These are phyloP conservation scores for Sebastes taczanowskii DNA, from an alignment of 2,797 vertebrate species.

Conservation along the genomic window DNA sequence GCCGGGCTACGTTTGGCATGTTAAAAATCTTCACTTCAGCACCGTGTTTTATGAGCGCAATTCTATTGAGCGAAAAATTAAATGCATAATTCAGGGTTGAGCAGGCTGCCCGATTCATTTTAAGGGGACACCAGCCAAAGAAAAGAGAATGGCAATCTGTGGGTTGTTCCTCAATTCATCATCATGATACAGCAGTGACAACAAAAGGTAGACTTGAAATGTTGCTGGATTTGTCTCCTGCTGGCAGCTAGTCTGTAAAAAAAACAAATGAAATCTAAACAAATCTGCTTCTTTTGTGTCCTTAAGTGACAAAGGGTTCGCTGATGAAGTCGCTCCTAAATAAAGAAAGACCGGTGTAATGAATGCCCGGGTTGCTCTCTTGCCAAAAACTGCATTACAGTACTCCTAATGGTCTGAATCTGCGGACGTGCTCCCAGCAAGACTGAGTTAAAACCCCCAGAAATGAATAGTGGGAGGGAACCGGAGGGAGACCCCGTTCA, in stretches of 20 bases:
- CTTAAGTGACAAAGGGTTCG: slow-evolving; percentile 65
- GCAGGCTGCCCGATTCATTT: slow-evolving; percentile 45
- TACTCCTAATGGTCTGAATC: slow-evolving; percentile 59
- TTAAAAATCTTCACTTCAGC: slow-evolving; percentile 50
- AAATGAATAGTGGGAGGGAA: slow-evolving; percentile 30
- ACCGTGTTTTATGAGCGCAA: slow-evolving; percentile 33
- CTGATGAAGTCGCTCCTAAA: slow-evolving; percentile 69
- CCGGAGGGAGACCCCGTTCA: slow-evolving; percentile 29
- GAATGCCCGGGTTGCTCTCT: slow-evolving; percentile 42
- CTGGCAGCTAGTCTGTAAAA: slow-evolving; percentile 10
- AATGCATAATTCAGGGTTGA: slow-evolving; percentile 55
- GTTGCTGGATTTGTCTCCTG: slow-evolving; percentile 15
- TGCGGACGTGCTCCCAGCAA: slow-evolving; percentile 23
- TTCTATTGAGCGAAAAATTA: slow-evolving; percentile 45
- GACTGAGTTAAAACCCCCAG: slow-evolving; percentile 47
- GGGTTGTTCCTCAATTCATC: slow-evolving; percentile 30
- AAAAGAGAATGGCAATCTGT: background rate
- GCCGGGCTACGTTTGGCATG: slow-evolving; percentile 9
- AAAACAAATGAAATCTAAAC: background rate
- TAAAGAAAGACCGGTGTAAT: slow-evolving; percentile 61
- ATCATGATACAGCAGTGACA: background rate
- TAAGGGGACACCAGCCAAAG: slow-evolving; percentile 35
- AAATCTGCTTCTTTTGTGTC: slow-evolving; percentile 44
- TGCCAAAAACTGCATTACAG: slow-evolving; percentile 76
- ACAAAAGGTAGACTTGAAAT: background rate